Percentiles rank a stretch among this genome's conserved stretches.
Evolutionary conservation across 2,113 vertebrate genomes (phyloP).

Genomic region (Panthera leo): DNA sequence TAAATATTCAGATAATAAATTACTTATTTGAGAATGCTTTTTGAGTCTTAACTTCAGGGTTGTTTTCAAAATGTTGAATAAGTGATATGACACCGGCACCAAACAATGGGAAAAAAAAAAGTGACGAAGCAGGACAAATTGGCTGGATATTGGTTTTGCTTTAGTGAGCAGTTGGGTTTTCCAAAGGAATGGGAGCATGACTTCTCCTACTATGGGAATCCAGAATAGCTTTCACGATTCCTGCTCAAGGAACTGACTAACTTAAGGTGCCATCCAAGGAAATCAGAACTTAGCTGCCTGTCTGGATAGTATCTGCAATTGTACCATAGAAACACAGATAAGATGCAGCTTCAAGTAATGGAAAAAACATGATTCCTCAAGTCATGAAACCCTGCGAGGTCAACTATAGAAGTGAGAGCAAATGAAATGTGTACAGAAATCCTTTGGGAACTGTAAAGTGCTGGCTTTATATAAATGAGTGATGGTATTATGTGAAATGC

Average conservation of each 20-base stretch:
- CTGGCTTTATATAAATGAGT: neutral
- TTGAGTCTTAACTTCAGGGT: neutral
- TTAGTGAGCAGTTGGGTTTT: neutral
- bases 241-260: neutral
- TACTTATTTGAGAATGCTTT: neutral
- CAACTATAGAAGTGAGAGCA: neutral
- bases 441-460: neutral
- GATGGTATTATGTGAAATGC: neutral
- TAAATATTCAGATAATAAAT: neutral
- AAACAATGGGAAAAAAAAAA: neutral
- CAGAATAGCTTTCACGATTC: neutral
- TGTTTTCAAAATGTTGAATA: neutral
- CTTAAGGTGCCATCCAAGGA: neutral
- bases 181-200: neutral
- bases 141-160: neutral
- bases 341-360: neutral
- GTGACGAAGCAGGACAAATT: neutral
- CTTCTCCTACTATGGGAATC: neutral
- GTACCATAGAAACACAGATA: neutral
- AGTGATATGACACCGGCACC: neutral
- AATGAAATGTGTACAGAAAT: neutral
- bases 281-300: neutral
- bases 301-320: neutral
- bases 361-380: neutral
- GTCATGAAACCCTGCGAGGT: neutral